Conservation (phyloP, 1,140 invertebrate species). For the Dendrolimus kikuchii region DNA sequence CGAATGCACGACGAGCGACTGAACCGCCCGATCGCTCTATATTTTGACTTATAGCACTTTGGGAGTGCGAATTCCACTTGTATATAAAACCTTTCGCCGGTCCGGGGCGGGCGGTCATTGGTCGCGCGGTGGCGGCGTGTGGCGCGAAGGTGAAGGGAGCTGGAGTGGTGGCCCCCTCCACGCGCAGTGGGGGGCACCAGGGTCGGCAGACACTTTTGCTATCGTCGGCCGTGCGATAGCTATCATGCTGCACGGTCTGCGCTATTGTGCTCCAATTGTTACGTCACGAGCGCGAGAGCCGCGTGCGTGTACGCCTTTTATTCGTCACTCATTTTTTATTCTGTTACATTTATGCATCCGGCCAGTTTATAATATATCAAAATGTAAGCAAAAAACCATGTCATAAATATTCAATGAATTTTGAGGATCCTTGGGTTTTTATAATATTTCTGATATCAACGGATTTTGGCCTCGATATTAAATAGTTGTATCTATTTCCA, state of each 20-base stretch:
- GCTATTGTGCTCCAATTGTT: conserved; percentile 32
- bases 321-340: too few relatives aligned
- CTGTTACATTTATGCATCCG: too few relatives aligned
- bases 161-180: conserved; percentile 50
- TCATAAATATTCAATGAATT: too few relatives aligned
- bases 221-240: conserved; percentile 45
- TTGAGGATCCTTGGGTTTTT: too few relatives aligned
- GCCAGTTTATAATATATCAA: too few relatives aligned
- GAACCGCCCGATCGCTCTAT: conserved; percentile 71
- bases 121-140: conserved; percentile 34
- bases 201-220: conserved; percentile 68
- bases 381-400: too few relatives aligned
- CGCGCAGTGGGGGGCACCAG: conserved; percentile 38
- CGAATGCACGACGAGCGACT: conserved; percentile 37
- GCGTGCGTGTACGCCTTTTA: too few relatives aligned
- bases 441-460: too few relatives aligned
- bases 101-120: conserved; percentile 58
- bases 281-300: conserved; percentile 20
- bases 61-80: conserved; percentile 65
- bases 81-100: conserved; percentile 74
- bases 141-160: conserved; percentile 65
- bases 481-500: too few relatives aligned
- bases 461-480: too few relatives aligned
- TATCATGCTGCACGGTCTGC: conserved; percentile 35
- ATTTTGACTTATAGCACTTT: conserved; percentile 73